Base-by-base conservation (phyloP, 2,797 vertebrate genomes). In the Myiothlypis chrysogaster region DNA sequence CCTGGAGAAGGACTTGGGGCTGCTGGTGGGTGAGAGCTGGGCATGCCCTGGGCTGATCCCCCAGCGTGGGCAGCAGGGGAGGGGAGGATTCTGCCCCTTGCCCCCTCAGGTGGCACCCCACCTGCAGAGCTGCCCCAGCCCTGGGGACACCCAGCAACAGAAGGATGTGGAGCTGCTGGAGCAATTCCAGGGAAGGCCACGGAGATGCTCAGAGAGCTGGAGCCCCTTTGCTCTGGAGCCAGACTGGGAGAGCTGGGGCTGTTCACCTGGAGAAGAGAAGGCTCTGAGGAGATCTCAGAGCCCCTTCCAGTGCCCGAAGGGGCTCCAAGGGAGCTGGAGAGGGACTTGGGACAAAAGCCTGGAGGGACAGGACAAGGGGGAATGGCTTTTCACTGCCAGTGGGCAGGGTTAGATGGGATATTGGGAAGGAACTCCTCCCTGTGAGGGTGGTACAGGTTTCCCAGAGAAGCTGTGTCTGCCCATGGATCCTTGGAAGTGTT, bases 131-230 rank as follows among this genome's bases (percentile, higher is more conserved):
- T 89, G 23, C 43, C 55, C 50, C 37, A 50, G 49, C 27, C 23
- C 43, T 49, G 27, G 70, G 47, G 20, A 6, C 6, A 7, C 9
- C 12, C 25, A 53, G 25, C 30, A 88, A 2, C 0, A 10, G 14
- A 41, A 53, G 18, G 44, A 47, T 0, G 1, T 53, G 9, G 34
- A 81, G 30, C 53, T 81, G n/a, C 71, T 50, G 64, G 37, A 63
- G 23, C 0, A 5, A 18, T 14, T 63, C 35, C 35, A 34, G 16
- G 5, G 49, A 17, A 50, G 56, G n/a, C 35, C 49, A 56, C 0
- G 0, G 56, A 50, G n/a, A 8, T 56, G n/a, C 17, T 63, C 35
- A 1, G 2, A 56, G 27, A 37, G 4, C 35, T n/a, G 28, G 19
- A 56, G 27, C 6, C 14, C 22, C 32, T 82, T 24, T 63, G 20